These are phyloP conservation scores for Forficula auricularia DNA, from an alignment of 1,140 invertebrate genomes.

Conservation along the genomic window DNA sequence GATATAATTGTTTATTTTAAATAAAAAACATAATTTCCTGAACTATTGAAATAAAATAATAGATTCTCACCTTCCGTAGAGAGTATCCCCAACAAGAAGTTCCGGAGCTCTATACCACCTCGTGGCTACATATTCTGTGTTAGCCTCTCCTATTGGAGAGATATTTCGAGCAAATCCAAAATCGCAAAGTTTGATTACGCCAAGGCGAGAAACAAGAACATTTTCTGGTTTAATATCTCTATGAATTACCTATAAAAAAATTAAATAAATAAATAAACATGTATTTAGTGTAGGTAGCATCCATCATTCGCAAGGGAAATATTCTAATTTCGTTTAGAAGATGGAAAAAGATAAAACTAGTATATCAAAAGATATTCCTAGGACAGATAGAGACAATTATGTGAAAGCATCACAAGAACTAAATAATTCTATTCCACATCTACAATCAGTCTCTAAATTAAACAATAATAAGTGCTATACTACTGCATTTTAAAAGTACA, in stretches of 20 bases:
- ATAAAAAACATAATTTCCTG: no score
- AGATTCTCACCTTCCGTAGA: conserved; percentile 27
- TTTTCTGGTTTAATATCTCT: conserved; percentile 86
- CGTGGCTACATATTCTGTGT: conserved; percentile 68
- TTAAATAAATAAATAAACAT: conserved; percentile 7
- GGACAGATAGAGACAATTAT: no score
- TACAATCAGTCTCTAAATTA: no score
- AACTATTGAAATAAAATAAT: background rate
- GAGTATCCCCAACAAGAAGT: conserved; percentile 55
- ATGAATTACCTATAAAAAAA: conserved; percentile 59
- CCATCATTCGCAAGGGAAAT: background rate
- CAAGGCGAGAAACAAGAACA: conserved; percentile 58
- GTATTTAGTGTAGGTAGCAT: background rate
- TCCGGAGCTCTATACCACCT: conserved; percentile 78
- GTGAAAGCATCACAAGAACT: no score
- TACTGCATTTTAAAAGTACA: no score
- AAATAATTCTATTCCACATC: no score
- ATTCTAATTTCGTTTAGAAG: no score
- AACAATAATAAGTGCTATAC: no score
- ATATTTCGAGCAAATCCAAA: conserved; percentile 67
- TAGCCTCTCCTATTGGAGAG: conserved; percentile 39
- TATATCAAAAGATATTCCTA: no score
- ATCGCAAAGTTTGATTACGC: conserved; percentile 75
- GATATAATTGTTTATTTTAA: no score
- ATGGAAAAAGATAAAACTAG: no score